A percentile compares a stretch with the other conserved stretches of the same genome.
Evolutionary conservation across 2,797 vertebrate species (phyloP).

Genomic region (Falco concolor): DNA sequence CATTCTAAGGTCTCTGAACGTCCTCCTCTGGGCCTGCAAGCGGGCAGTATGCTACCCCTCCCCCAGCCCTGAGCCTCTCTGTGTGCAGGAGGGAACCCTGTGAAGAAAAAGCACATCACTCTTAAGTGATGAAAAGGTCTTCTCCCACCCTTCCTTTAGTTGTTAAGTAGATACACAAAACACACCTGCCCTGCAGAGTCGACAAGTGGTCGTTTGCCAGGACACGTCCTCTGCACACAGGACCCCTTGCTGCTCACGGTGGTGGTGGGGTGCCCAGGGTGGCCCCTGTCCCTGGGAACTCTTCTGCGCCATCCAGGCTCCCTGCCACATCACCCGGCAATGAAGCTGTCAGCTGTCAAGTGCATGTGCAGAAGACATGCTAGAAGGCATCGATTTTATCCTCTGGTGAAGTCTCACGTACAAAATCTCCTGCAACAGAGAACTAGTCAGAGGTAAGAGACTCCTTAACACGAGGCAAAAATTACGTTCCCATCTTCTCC

Average conservation of each 20-base stretch:
- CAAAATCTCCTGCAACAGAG: neutral
- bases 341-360: neutral
- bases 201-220: neutral
- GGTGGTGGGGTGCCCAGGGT: neutral
- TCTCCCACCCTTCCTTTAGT: neutral
- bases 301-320: neutral
- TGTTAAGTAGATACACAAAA: neutral
- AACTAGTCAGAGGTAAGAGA: neutral
- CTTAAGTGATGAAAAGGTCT: neutral
- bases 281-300: neutral
- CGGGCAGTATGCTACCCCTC: neutral
- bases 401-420: neutral
- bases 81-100: neutral
- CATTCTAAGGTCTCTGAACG: neutral
- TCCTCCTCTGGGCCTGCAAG: neutral
- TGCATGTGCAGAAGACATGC: rapidly evolving
- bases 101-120: neutral
- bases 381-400: neutral
- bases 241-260: neutral
- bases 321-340: neutral
- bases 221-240: rapidly evolving
- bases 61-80: neutral
- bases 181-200: neutral
- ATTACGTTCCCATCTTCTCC: neutral
- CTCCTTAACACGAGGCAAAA: neutral